Evolutionary conservation across 2,113 vertebrate species (phyloP), one percentile per base, ranked within the genome.

Genomic region (Oreotrochilus melanogaster): DNA sequence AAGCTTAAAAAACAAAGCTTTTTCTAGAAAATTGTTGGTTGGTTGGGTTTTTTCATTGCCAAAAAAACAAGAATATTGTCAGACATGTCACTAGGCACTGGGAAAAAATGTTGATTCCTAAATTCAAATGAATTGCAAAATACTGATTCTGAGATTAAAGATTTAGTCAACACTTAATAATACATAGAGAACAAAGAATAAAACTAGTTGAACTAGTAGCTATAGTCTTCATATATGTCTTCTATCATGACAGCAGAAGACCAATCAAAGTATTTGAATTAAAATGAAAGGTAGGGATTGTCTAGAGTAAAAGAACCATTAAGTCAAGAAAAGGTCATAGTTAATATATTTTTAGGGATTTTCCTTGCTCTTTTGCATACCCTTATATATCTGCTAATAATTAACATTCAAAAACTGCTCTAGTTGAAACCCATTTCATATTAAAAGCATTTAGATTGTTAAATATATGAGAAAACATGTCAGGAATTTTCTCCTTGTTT

Each of bases 251-350:
- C n/a, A 53, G 25, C 30, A 67, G 57, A 91, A 81, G 33, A 56
- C 33, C 61, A 76, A 81, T 74, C 80, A 74, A 92, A 89, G 27
- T 51, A 75, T 88, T 86, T 78, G n/a, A 85, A 82, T 93, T 72
- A 65, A 93, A 94, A 82, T 53, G 45, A 45, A 81, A 11, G 14
- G 19, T 48, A 81, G 48, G 67, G 65, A 89, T 71, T 84, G 16
- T 91, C 71, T 48, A 78, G 48, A 81, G 39, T 91, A 42, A 89
- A 85, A 78, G 74, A 87, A 81, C 27, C 8, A 47, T 14, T 56
- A 78, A 89, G 33, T 60, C 39, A 72, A 65, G 48, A 18, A 5
- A 50, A 82, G 22, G 17, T 88, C 92, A 69, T 86, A 76, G 71
- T 74, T 90, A 56, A 48, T 69, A 75, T 48, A 69, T 89, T 88